Percentiles rank a stretch among this genome's conserved stretches.
Evolutionary conservation across 2,113 vertebrate genomes (phyloP).

Genomic region (Symphodus melops): DNA sequence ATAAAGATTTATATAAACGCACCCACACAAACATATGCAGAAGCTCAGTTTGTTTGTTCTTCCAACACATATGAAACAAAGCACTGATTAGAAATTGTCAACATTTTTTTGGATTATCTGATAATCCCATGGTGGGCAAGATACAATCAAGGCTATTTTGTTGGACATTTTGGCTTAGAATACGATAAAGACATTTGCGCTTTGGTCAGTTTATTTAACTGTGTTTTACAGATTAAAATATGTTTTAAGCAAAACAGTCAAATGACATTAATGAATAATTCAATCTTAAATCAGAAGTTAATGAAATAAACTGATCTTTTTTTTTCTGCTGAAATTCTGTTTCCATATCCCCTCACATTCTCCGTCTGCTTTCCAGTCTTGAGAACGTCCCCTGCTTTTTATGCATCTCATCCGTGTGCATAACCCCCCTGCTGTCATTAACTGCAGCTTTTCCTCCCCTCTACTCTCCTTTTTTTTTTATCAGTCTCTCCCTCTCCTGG

Average conservation of each 20-base stretch:
- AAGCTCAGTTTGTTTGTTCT: too few species aligned
- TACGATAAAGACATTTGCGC: not conserved
- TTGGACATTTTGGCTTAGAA: not conserved
- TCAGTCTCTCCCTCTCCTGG: conserved; percentile 40
- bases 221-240: not conserved
- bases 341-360: not conserved
- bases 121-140: too few species aligned
- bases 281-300: conserved; percentile 25
- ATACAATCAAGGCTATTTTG: too few species aligned
- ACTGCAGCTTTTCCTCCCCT: conserved; percentile 46
- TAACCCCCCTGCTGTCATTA: conserved; percentile 39
- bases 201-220: conserved; percentile 11
- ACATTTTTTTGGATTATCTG: not conserved
- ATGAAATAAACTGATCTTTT: conserved; percentile 15
- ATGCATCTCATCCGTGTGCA: conserved; percentile 36
- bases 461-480: conserved; percentile 38
- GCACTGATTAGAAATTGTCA: not conserved
- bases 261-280: conserved; percentile 22
- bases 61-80: not conserved
- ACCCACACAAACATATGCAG: not conserved
- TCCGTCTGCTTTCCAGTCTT: not conserved
- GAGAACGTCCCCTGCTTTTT: not conserved
- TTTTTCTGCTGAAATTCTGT: not conserved
- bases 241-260: not conserved
- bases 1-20: not conserved